Evolutionary conservation across 35 echinoderm and acorn worm species (phyloP).

Genomic region (Eucidaris tribuloides): DNA sequence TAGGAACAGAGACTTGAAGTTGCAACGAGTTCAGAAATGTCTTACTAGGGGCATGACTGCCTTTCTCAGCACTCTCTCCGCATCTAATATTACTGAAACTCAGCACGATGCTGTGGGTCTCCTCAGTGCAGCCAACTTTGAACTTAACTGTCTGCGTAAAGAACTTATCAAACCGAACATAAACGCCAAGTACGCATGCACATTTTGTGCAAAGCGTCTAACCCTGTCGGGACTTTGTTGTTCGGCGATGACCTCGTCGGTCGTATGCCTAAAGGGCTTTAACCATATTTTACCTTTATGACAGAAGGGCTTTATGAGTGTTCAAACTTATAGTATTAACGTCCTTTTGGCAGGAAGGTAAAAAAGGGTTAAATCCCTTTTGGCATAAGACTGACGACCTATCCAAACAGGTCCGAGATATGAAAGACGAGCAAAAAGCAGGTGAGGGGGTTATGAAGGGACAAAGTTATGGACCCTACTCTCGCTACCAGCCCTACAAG

Average conservation of each 20-base stretch:
- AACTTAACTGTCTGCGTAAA: slow-evolving; percentile 9
- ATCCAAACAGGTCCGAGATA: slow-evolving; percentile 19
- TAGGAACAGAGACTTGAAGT: background rate
- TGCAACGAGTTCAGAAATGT: background rate
- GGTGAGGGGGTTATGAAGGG: no score
- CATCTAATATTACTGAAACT: background rate
- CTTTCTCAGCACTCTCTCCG: background rate
- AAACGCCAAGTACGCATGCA: slow-evolving; percentile 30
- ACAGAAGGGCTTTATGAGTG: no score
- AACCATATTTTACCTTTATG: no score
- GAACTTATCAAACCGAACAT: slow-evolving; percentile 47
- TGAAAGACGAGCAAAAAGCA: slow-evolving; percentile 9
- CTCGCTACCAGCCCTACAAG: background rate
- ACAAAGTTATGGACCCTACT: no score
- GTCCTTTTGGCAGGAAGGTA: no score
- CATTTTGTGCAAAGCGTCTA: slow-evolving; percentile 2
- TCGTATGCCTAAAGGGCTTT: no score
- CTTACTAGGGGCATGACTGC: background rate
- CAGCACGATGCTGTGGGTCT: background rate
- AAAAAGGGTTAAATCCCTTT: no score
- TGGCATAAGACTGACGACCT: no score
- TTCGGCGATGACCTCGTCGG: no score
- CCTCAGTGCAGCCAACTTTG: background rate
- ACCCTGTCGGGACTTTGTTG: background rate
- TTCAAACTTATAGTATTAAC: no score